Evolutionary conservation across 37 sponge, comb jelly and placozoan genomes (phyloP).

Genomic region (Cladorhizidae sp.): DNA sequence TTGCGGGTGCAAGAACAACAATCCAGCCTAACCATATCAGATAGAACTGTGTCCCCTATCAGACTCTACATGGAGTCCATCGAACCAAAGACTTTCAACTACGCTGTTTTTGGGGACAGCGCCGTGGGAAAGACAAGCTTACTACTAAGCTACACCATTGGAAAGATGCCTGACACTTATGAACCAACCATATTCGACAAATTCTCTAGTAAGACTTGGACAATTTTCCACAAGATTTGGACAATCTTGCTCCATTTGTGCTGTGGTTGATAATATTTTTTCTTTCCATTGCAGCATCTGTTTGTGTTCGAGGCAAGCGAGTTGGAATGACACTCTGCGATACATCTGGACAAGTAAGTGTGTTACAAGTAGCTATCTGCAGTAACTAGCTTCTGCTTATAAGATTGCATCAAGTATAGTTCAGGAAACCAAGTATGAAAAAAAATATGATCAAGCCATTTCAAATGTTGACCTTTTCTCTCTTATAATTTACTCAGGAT

Average conservation of each 20-base stretch:
- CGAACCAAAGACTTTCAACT: constrained; percentile 50
- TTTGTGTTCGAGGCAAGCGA: constrained; percentile 71
- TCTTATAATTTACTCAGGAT: constrained; percentile 40
- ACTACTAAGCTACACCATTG: constrained; percentile 65
- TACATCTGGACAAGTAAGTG: constrained; percentile 75
- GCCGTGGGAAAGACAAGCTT: constrained; percentile 83
- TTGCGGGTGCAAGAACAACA: too few species aligned
- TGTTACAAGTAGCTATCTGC: too few species aligned
- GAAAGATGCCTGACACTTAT: constrained; percentile 65
- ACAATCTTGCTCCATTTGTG: too few species aligned
- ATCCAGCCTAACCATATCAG: background rate
- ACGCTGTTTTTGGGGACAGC: constrained; percentile 77
- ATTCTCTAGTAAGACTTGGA: constrained; percentile 63
- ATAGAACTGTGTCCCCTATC: constrained; percentile 38
- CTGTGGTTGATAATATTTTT: too few species aligned
- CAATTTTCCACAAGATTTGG: too few species aligned
- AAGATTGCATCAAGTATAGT: too few species aligned
- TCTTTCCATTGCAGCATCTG: constrained; percentile 47
- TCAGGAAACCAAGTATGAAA: too few species aligned
- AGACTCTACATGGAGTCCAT: constrained; percentile 61
- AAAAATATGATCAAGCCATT: too few species aligned
- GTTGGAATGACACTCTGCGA: constrained; percentile 72
- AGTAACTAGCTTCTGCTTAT: too few species aligned
- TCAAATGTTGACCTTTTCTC: background rate
- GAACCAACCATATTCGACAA: constrained; percentile 81